Percentiles rank a stretch among this genome's conserved stretches.
phyloP scores from a whole-genome alignment of 2,797 vertebrate genomes.

The Dicrostonyx torquatus region DNA sequence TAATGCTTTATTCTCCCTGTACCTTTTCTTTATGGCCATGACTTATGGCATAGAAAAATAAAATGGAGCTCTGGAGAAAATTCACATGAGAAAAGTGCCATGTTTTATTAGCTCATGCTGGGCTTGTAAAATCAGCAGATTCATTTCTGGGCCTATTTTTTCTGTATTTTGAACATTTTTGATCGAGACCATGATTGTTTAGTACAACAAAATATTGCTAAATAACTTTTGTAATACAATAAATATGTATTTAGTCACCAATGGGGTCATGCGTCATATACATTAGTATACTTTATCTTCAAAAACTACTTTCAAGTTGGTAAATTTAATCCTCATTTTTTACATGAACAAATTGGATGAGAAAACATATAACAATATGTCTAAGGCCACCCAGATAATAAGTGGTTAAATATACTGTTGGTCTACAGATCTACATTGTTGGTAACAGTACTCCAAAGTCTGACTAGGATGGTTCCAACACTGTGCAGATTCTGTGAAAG shows the following conservation, averaged over 20 bases:
- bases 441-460: rapidly evolving
- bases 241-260: not conserved
- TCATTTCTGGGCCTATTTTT: not conserved
- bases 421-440: not conserved
- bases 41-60: constrained; percentile 66
- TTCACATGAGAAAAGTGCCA: constrained; percentile 37
- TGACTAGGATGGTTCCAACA: rapidly evolving
- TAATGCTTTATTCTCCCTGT: constrained; percentile 47
- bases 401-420: not conserved
- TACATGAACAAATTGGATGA: not conserved
- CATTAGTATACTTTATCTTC: not conserved
- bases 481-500: not conserved
- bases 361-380: not conserved
- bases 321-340: constrained; percentile 2
- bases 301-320: not conserved
- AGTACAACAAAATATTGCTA: not conserved
- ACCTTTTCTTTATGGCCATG: constrained; percentile 56
- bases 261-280: not conserved
- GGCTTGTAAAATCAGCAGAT: not conserved
- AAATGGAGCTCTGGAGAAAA: constrained; percentile 49
- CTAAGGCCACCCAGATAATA: not conserved
- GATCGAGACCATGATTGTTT: not conserved
- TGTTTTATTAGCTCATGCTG: not conserved
- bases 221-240: not conserved
- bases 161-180: not conserved